Conservation (phyloP, 2,113 vertebrate species). For the Rhodinocichla rosea region DNA sequence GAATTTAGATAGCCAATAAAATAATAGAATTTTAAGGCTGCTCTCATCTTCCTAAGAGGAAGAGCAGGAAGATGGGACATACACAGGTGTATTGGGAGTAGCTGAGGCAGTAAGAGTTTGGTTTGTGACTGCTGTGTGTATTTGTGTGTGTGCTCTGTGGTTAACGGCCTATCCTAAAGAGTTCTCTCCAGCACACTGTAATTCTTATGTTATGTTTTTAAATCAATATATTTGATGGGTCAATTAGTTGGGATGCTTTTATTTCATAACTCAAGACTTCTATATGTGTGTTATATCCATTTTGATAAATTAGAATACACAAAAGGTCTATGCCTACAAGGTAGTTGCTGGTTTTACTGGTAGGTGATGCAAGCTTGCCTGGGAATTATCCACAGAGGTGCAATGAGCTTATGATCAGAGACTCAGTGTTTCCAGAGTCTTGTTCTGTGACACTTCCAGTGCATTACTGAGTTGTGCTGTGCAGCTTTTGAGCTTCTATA, state of each 20-base stretch:
- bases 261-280: background rate
- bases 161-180: background rate
- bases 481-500: background rate
- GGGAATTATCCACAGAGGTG: background rate
- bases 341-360: background rate
- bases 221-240: background rate
- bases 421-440: background rate
- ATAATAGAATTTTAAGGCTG: too few species aligned
- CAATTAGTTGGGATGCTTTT: background rate
- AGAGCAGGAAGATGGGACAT: too few species aligned
- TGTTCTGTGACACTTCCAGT: background rate
- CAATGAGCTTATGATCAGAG: accelerated
- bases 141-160: background rate
- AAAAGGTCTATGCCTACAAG: background rate
- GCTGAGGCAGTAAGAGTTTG: too few species aligned
- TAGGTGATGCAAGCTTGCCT: background rate
- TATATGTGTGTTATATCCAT: background rate
- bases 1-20: too few species aligned
- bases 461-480: background rate
- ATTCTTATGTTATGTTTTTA: background rate
- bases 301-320: background rate
- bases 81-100: too few species aligned
- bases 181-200: background rate
- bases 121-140: background rate
- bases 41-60: too few species aligned